A percentile compares a stretch with the other conserved stretches of the same genome.
phyloP scores from a whole-genome alignment of 1,140 invertebrate species.

The Pseudachorutes palmiensis region DNA sequence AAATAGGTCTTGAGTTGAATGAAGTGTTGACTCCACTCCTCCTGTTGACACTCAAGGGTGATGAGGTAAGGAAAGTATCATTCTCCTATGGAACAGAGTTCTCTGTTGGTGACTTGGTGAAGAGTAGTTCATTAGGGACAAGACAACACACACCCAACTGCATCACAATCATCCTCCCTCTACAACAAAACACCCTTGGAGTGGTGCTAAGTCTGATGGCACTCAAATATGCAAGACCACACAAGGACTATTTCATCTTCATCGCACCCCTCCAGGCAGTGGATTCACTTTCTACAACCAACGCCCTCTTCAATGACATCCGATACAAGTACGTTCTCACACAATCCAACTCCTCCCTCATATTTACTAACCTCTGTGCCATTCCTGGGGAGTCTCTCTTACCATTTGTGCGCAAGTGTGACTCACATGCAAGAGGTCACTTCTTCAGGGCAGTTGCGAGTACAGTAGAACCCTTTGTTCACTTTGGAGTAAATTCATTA shows the following conservation, averaged over 20 bases:
- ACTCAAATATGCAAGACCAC: not conserved
- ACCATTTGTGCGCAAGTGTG: not conserved
- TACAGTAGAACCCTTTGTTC: not conserved
- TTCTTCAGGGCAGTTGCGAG: not conserved
- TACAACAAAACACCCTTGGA: not conserved
- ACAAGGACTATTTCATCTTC: conserved; percentile 8
- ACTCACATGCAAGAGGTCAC: not conserved
- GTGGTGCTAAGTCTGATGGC: not conserved
- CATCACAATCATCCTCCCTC: not conserved
- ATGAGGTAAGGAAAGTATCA: not conserved
- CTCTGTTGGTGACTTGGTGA: not conserved
- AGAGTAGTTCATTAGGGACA: not conserved
- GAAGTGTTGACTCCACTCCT: not conserved
- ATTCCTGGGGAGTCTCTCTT: not conserved
- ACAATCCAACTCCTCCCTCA: not conserved
- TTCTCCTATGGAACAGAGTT: not conserved
- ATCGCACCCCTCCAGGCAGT: not conserved
- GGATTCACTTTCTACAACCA: not conserved
- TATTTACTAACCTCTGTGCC: not conserved
- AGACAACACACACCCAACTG: conserved; percentile 1
- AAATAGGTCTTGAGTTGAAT: too few species aligned
- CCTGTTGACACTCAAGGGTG: not conserved
- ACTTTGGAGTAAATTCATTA: not conserved
- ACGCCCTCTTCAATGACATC: not conserved
- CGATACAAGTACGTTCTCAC: conserved; percentile 4